phyloP scores from a whole-genome alignment of 2,113 vertebrate species.

The Gracilinanus agilis region DNA sequence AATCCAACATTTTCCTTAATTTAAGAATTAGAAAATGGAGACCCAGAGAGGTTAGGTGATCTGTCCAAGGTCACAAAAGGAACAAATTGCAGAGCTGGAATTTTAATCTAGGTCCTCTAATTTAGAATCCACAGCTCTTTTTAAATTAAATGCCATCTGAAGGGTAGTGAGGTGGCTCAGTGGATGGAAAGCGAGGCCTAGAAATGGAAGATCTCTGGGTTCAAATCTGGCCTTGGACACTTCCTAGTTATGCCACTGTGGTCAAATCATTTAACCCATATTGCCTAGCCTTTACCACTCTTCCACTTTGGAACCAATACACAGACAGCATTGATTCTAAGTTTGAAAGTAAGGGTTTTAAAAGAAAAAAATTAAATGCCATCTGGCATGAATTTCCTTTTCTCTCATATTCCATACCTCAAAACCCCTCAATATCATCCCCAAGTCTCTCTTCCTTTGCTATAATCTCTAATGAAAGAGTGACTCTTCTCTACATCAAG shows the following conservation, averaged over 20 bases:
- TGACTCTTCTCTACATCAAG: neutral
- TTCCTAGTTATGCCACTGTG: no score
- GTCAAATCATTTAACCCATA: no score
- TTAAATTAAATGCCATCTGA: neutral
- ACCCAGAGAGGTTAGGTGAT: neutral
- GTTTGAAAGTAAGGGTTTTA: no score
- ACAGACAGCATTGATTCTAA: no score
- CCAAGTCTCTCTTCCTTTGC: neutral
- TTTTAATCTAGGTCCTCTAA: neutral
- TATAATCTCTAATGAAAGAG: neutral
- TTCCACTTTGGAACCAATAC: no score
- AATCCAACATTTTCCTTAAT: neutral
- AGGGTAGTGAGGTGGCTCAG: no score
- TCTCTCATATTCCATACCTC: neutral
- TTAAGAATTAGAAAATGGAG: neutral
- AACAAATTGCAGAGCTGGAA: neutral
- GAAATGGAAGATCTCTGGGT: no score
- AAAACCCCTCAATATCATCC: neutral
- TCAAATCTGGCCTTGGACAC: no score
- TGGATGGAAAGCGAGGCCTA: no score
- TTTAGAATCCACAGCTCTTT: neutral
- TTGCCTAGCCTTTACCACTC: no score
- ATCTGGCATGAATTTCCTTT: neutral
- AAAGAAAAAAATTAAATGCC: neutral
- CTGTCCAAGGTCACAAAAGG: neutral